A percentile compares a stretch with the other conserved stretches of the same genome.
These are phyloP conservation scores for Benthosema pterotum DNA, from an alignment of 2,797 vertebrate species.

Conservation along the genomic window DNA sequence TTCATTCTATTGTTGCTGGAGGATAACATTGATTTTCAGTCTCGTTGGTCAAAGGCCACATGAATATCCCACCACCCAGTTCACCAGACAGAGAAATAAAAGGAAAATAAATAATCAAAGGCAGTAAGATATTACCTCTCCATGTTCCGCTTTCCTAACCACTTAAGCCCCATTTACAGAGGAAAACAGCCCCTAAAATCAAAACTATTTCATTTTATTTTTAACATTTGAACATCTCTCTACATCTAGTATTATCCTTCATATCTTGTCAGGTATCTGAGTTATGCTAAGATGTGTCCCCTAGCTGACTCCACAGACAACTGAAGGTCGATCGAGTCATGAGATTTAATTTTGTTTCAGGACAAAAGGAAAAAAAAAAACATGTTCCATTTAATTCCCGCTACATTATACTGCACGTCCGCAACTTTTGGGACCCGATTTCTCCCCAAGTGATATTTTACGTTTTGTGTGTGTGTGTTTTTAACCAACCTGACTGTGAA, in stretches of 20 bases:
- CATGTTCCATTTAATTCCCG: conserved; percentile 47
- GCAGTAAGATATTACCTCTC: conserved; percentile 41
- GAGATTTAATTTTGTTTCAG: conserved; percentile 62
- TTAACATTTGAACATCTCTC: too few relatives aligned
- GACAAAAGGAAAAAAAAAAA: conserved; percentile 24
- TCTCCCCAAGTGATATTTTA: conserved; percentile 33
- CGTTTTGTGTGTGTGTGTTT: neutral
- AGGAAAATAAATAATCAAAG: too few relatives aligned
- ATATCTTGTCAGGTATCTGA: conserved; percentile 64
- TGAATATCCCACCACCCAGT: conserved; percentile 51
- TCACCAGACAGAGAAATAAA: conserved; percentile 44
- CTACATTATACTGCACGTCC: conserved; percentile 44
- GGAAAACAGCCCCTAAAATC: too few relatives aligned
- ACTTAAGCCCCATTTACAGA: too few relatives aligned
- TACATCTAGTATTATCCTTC: too few relatives aligned
- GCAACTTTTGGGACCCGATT: conserved; percentile 43
- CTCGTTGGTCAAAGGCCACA: conserved; percentile 64
- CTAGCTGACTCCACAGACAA: conserved; percentile 51
- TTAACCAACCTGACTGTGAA: too few relatives aligned
- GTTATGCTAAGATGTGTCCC: conserved; percentile 63
- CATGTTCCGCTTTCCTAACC: conserved; percentile 24
- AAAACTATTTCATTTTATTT: too few relatives aligned
- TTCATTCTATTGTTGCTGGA: conserved; percentile 69
- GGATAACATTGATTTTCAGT: conserved; percentile 77
- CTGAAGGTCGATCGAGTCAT: conserved; percentile 66